These are phyloP conservation scores for Invenusta paracnida DNA, from an alignment of 2,888 invertebrate genomes.

Conservation along the genomic window DNA sequence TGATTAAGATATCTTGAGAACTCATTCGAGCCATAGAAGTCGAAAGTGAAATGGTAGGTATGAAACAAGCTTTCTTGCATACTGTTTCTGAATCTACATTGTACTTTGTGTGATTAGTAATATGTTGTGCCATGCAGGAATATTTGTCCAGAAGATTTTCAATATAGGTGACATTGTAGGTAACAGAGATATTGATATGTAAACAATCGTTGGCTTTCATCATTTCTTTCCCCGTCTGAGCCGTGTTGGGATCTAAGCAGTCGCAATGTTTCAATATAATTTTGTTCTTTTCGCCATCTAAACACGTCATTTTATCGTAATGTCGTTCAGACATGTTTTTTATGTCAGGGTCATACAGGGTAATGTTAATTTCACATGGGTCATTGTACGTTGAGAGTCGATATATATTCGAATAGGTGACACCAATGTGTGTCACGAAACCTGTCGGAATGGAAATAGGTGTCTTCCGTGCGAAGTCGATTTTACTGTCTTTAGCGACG, in stretches of 20 bases:
- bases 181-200: not conserved
- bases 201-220: too few species aligned
- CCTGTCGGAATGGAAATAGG: not conserved
- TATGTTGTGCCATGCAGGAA: not conserved
- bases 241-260: not conserved
- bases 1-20: not conserved
- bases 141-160: not conserved
- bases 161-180: not conserved
- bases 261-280: not conserved
- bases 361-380: not conserved
- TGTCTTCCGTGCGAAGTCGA: not conserved
- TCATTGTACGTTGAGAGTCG: not conserved
- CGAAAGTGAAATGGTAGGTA: not conserved
- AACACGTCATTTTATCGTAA: not conserved
- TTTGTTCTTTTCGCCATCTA: not conserved
- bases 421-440: not conserved
- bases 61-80: not conserved
- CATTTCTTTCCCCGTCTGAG: too few species aligned
- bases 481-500: not conserved
- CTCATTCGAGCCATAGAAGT: not conserved
- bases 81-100: not conserved
- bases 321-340: not conserved
- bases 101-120: too few species aligned
- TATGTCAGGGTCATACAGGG: not conserved
- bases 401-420: not conserved